Evolutionary conservation across 2,113 vertebrate genomes (phyloP), one percentile per base, ranked within the genome.

Genomic region (Phrynosoma platyrhinos): DNA sequence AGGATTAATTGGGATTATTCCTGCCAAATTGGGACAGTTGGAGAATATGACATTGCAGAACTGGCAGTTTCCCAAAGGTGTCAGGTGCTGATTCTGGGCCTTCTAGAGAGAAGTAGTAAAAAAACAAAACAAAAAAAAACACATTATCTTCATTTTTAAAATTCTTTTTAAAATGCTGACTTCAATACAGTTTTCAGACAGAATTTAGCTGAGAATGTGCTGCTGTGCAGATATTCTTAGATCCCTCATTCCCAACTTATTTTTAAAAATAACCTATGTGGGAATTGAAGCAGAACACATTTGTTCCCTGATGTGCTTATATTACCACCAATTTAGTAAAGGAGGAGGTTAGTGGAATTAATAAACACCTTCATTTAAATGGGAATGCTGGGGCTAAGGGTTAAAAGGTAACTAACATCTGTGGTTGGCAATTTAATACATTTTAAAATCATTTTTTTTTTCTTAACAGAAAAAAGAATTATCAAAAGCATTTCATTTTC

Each of bases 401-500:
- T 74, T 90, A 27, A 3, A 88, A 88, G 25, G 71, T 74, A 78
- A 88, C 58, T 52, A 79, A 14, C 9, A 74, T 40, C 85, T 85
- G 87, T 8, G 1, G 42, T 40, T 58, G 27, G 62, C 27, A 66
- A 84, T 77, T 89, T 53, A 79, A 64, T 66, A 79, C 71, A 82
- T 68, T 83, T 42, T 20, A 32, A 2, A 40, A 0, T 20, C 3
- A 32, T 18, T 87, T 87, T 36, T 80, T 55, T 13, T 25, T 55
- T 66, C 79, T 53, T 8, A 68, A 88, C 76, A 83, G 86, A 88
- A 88, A 88, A 82, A 36, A 1, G 30, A 82, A 84, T 42, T 62
- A 58, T 36, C 84, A 82, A 53, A 88, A 72, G 75, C 66, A 79
- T 84, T 88, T 72, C 66, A 89, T 89, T 89, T 84, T 80, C 52